phyloP scores from a whole-genome alignment of 1,140 invertebrate species.

The Glossosoma conforme region DNA sequence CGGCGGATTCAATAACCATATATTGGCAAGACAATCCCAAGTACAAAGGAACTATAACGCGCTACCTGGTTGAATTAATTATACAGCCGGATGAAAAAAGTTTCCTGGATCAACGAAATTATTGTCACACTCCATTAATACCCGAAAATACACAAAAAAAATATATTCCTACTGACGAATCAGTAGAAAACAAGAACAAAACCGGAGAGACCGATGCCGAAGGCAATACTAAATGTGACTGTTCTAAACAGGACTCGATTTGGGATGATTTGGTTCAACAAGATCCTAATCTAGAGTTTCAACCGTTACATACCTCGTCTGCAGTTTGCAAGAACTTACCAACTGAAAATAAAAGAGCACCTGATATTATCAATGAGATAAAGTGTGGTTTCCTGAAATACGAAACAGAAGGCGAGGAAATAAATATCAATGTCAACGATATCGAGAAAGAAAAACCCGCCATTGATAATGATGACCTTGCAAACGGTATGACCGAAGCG shows the following conservation, averaged over 20 bases:
- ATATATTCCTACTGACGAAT: neutral
- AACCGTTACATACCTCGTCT: too few species aligned
- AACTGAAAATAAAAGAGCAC: neutral
- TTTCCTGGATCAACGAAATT: conserved; percentile 51
- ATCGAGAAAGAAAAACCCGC: too few species aligned
- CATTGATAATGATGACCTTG: too few species aligned
- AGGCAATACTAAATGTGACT: neutral
- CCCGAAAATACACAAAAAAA: neutral
- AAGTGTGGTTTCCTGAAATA: neutral
- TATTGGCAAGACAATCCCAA: conserved; percentile 58
- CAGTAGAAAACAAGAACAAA: conserved; percentile 1
- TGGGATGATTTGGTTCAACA: too few species aligned
- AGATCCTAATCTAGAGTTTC: too few species aligned
- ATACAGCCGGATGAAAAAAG: conserved; percentile 40
- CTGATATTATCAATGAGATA: conserved; percentile 8
- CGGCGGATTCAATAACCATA: conserved; percentile 49
- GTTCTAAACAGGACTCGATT: too few species aligned
- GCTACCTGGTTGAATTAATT: conserved; percentile 54
- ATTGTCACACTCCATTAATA: conserved; percentile 42
- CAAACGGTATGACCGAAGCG: neutral
- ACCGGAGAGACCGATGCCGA: neutral
- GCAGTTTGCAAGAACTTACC: conserved; percentile 4
- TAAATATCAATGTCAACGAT: too few species aligned
- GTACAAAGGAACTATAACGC: conserved; percentile 60
- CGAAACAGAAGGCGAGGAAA: too few species aligned